Conservation (phyloP, 2,113 vertebrate species). For the Solea senegalensis region DNA sequence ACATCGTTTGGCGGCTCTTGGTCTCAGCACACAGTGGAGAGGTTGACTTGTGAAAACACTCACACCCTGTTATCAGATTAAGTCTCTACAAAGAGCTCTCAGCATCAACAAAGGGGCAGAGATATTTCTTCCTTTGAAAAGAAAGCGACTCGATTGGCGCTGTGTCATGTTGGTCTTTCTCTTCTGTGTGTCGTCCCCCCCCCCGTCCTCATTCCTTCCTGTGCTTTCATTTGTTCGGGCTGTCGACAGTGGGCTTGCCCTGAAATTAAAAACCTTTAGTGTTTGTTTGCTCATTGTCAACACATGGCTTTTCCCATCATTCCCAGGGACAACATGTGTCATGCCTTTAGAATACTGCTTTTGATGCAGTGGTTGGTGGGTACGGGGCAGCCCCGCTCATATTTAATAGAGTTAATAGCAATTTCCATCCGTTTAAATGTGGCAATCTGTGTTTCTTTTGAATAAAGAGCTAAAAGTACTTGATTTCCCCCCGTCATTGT, state of each 20-base stretch:
- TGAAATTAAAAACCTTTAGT: constrained; percentile 70
- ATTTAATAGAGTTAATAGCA: background rate
- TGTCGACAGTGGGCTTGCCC: constrained; percentile 67
- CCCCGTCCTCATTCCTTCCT: constrained; percentile 42
- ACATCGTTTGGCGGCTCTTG: constrained; percentile 38
- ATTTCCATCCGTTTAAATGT: background rate
- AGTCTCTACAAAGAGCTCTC: constrained; percentile 64
- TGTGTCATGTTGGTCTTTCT: constrained; percentile 50
- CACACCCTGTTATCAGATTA: constrained; percentile 71
- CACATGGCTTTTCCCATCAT: constrained; percentile 55
- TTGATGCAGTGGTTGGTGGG: background rate
- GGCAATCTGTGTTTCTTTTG: background rate
- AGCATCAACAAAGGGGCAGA: constrained; percentile 48
- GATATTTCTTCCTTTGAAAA: constrained; percentile 48
- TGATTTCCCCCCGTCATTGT: too few relatives aligned
- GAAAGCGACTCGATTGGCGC: constrained; percentile 39
- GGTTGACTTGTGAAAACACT: constrained; percentile 60
- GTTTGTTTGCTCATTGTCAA: constrained; percentile 75
- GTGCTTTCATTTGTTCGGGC: constrained; percentile 67
- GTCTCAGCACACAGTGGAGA: constrained; percentile 50
- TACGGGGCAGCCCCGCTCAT: background rate
- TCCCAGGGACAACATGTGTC: constrained; percentile 37
- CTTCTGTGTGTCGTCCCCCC: background rate
- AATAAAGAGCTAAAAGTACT: too few relatives aligned
- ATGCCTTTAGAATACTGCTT: constrained; percentile 28